Evolutionary conservation across 2,113 vertebrate species (phyloP).

Genomic region (Silurus meridionalis): DNA sequence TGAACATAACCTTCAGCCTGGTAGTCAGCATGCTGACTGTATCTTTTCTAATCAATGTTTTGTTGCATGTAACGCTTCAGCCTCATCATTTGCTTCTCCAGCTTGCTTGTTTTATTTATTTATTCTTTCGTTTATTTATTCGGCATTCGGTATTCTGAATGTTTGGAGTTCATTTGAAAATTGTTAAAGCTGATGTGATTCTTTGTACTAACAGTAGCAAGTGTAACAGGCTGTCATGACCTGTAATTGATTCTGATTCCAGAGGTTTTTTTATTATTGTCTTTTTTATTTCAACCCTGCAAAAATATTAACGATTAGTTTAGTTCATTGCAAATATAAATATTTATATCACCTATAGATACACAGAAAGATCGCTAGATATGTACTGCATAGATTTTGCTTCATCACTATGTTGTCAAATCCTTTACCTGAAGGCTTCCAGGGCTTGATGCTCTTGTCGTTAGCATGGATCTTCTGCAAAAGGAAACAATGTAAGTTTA

Average conservation of each 20-base stretch:
- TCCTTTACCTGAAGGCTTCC: constrained; percentile 61
- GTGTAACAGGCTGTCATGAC: too few species aligned
- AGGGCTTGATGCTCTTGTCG: constrained; percentile 94
- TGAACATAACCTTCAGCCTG: constrained; percentile 75
- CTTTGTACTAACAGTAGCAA: too few species aligned
- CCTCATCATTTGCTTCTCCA: not conserved
- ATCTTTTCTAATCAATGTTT: constrained; percentile 74
- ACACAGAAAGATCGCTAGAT: not conserved
- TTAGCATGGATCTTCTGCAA: constrained; percentile 94
- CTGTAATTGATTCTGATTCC: too few species aligned
- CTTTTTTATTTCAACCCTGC: not conserved
- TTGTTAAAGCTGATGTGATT: too few species aligned
- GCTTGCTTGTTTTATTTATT: not conserved
- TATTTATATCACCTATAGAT: not conserved
- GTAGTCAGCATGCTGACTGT: constrained; percentile 86
- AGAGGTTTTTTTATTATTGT: too few species aligned
- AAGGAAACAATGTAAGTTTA: constrained; percentile 80
- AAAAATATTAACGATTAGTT: not conserved
- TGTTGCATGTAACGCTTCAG: not conserved
- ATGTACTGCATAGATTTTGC: not conserved
- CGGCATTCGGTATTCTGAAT: not conserved
- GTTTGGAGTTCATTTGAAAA: too few species aligned
- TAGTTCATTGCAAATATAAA: not conserved
- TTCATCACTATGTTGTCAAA: not conserved
- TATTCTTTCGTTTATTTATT: not conserved